Percentiles rank a stretch among this genome's conserved stretches.
Conservation (phyloP, 2,113 vertebrate species). For the Syrrhaptes paradoxus region DNA sequence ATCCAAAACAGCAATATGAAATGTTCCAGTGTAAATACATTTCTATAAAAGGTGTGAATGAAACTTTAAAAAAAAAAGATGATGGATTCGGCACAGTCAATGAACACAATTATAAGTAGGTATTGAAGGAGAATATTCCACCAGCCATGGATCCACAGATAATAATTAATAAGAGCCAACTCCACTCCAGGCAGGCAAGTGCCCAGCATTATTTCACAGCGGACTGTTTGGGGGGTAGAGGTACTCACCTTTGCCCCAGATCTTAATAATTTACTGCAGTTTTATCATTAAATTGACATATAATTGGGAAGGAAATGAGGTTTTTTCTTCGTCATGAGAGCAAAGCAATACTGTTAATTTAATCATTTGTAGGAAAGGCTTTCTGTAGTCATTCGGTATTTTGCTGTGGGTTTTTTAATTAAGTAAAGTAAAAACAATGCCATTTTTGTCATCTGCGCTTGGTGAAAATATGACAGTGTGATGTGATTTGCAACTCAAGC, state of each 20-base stretch:
- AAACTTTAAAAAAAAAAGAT: conserved; percentile 51
- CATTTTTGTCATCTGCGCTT: conserved; percentile 61
- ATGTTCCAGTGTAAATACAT: conserved; percentile 55
- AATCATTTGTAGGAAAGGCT: conserved; percentile 54
- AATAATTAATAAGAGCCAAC: conserved; percentile 74
- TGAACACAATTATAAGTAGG: conserved; percentile 64
- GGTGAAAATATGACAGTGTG: conserved; percentile 43
- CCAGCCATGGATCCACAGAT: conserved; percentile 63
- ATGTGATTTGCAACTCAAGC: conserved; percentile 63
- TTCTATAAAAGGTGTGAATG: conserved; percentile 66
- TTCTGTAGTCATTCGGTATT: conserved; percentile 33
- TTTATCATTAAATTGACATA: conserved; percentile 79
- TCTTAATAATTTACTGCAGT: conserved; percentile 78
- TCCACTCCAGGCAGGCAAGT: conserved; percentile 52
- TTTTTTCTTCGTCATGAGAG: conserved; percentile 5
- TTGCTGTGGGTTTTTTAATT: conserved; percentile 28
- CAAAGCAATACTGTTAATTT: conserved; percentile 47
- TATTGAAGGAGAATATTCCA: conserved; percentile 58
- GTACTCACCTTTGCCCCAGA: conserved; percentile 74
- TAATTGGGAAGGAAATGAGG: conserved; percentile 74
- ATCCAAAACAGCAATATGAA: conserved; percentile 50
- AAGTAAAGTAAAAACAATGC: conserved; percentile 62
- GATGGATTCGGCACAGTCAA: conserved; percentile 45
- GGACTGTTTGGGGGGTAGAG: conserved; percentile 66
- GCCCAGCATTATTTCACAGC: conserved; percentile 74